Percentiles rank a stretch among this genome's conserved stretches.
phyloP scores from a whole-genome alignment of 2,888 invertebrate genomes.

The Acronicta leporina region DNA sequence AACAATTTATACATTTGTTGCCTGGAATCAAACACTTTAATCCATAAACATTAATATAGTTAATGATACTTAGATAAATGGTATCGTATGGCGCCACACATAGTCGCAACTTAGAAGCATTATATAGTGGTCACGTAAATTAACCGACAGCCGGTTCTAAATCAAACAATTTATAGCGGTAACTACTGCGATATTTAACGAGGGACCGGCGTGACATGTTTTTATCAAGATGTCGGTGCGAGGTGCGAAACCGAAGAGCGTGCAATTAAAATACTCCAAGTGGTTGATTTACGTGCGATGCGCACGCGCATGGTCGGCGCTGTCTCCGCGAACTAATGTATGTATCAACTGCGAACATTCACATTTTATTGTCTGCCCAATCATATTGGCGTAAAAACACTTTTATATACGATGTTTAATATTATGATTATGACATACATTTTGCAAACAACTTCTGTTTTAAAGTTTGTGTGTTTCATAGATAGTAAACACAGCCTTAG shows the following conservation, averaged over 20 bases:
- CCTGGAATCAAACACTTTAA: constrained; percentile 38
- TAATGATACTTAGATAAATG: constrained; percentile 37
- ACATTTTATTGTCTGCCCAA: constrained; percentile 61
- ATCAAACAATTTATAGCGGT: constrained; percentile 67
- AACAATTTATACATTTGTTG: constrained; percentile 23
- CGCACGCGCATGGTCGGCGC: constrained; percentile 24
- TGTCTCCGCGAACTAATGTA: constrained; percentile 19
- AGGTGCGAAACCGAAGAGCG: constrained; percentile 72
- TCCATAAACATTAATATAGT: constrained; percentile 39
- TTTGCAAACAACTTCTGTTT: constrained; percentile 22
- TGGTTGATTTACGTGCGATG: constrained; percentile 68
- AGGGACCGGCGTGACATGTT: constrained; percentile 60
- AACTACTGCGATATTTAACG: constrained; percentile 69
- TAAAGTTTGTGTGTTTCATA: too few species aligned
- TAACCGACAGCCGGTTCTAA: constrained; percentile 52
- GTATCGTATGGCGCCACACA: constrained; percentile 42
- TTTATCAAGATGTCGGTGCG: constrained; percentile 66
- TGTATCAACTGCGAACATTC: constrained; percentile 48
- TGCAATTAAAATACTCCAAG: constrained; percentile 69
- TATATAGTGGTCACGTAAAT: constrained; percentile 52
- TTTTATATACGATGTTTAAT: constrained; percentile 46
- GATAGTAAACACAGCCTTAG: too few species aligned
- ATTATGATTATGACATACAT: constrained; percentile 10
- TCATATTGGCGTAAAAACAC: constrained; percentile 61
- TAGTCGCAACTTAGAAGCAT: constrained; percentile 34